phyloP scores from a whole-genome alignment of 2,888 invertebrate species.

The Geotrupes spiniger region DNA sequence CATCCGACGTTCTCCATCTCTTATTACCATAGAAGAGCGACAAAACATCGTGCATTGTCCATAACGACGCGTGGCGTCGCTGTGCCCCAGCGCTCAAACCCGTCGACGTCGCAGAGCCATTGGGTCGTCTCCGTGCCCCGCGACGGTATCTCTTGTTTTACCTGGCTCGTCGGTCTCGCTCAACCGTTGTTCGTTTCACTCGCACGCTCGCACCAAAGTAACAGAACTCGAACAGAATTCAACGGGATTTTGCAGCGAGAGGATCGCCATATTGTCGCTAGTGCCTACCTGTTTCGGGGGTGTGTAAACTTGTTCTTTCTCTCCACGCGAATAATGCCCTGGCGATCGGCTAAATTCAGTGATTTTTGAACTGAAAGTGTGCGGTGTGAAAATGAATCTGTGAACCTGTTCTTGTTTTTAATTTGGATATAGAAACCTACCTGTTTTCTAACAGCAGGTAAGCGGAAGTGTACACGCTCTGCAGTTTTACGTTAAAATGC shows the following conservation, averaged over 20 bases:
- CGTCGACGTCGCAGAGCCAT: not conserved
- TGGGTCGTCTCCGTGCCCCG: too few relatives aligned
- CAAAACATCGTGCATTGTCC: too few relatives aligned
- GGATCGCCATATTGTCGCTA: slow-evolving; percentile 29
- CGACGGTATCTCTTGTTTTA: not conserved
- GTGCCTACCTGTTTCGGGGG: slow-evolving; percentile 15
- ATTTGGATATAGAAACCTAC: slow-evolving; percentile 11
- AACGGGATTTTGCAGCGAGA: slow-evolving; percentile 30
- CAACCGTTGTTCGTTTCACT: slow-evolving; percentile 3
- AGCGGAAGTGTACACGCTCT: slow-evolving; percentile 6
- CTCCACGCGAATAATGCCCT: not conserved
- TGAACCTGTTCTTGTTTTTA: slow-evolving; percentile 12
- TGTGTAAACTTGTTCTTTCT: slow-evolving; percentile 5
- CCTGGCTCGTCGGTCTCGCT: slow-evolving; percentile 2
- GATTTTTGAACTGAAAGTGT: too few relatives aligned
- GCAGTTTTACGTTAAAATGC: too few relatives aligned
- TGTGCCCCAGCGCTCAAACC: not conserved
- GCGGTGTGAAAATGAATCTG: slow-evolving; percentile 1
- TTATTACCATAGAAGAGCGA: too few relatives aligned
- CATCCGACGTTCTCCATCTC: too few relatives aligned
- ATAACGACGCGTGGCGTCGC: not conserved
- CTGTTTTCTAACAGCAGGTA: slow-evolving; percentile 2
- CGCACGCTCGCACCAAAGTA: slow-evolving; percentile 9
- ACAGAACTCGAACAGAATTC: slow-evolving; percentile 25
- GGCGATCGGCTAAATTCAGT: not conserved